phyloP scores from a whole-genome alignment of 2,797 vertebrate genomes.

The Falco novaeseelandiae region DNA sequence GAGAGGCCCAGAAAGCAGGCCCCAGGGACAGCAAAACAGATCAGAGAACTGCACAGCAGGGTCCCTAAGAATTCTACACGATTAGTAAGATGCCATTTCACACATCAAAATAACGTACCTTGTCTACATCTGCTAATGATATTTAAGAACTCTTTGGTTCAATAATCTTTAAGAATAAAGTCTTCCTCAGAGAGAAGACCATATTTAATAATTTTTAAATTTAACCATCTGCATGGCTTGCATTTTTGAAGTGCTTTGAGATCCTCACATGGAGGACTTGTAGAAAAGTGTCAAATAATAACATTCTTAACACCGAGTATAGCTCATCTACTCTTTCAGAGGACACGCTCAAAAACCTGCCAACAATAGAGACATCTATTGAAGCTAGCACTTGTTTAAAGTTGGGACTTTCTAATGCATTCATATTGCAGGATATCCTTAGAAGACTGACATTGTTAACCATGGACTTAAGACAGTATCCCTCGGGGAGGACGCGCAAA shows the following conservation, averaged over 20 bases:
- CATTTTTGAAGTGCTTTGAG: conserved; percentile 12
- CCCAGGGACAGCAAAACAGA: not conserved
- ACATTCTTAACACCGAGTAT: not conserved
- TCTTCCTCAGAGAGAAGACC: not conserved
- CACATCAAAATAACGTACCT: not conserved
- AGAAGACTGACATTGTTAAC: not conserved
- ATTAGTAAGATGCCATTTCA: not conserved
- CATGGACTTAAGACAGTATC: not conserved
- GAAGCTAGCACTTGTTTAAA: not conserved
- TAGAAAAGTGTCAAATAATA: not conserved
- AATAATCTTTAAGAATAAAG: not conserved
- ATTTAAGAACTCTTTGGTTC: not conserved
- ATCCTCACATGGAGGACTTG: not conserved
- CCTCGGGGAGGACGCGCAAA: not conserved
- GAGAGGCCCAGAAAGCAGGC: not conserved
- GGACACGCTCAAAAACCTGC: not conserved
- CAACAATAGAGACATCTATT: not conserved
- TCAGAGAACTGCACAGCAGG: not conserved
- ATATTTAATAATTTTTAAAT: not conserved
- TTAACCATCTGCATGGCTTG: not conserved
- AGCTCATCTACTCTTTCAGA: not conserved
- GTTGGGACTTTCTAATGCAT: not conserved
- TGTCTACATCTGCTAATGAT: not conserved
- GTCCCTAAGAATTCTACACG: not conserved
- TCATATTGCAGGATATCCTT: not conserved